Percentiles rank a stretch among this genome's conserved stretches.
phyloP scores from a whole-genome alignment of 2,888 invertebrate genomes.

The Troides helena region DNA sequence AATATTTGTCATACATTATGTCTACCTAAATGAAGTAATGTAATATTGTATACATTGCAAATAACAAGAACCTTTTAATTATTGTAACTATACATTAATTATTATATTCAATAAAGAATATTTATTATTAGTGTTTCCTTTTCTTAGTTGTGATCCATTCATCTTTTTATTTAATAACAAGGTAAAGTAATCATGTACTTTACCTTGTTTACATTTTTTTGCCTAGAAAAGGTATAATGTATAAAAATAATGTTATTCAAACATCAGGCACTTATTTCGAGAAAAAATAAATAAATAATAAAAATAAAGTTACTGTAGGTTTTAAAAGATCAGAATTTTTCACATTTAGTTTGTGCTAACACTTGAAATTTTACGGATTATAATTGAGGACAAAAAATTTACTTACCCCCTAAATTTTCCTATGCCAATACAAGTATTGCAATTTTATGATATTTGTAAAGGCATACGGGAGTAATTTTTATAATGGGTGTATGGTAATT shows the following conservation, averaged over 20 bases:
- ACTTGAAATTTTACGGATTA: no score
- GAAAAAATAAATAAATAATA: neutral
- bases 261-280: neutral
- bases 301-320: neutral
- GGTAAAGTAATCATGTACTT: neutral
- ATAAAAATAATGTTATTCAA: neutral
- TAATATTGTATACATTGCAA: neutral
- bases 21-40: neutral
- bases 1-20: neutral
- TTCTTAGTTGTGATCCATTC: neutral
- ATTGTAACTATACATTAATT: neutral
- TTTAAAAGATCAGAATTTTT: neutral
- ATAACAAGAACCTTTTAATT: neutral
- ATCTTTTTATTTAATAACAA: neutral
- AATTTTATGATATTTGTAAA: no score
- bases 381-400: no score
- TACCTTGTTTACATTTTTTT: neutral
- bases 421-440: no score
- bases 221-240: neutral
- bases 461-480: no score
- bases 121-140: neutral
- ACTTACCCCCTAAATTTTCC: no score
- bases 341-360: neutral
- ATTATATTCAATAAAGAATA: neutral
- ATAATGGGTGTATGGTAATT: no score